These are phyloP conservation scores for Prosapia bicincta DNA, from an alignment of 2,888 invertebrate genomes.

Conservation along the genomic window DNA sequence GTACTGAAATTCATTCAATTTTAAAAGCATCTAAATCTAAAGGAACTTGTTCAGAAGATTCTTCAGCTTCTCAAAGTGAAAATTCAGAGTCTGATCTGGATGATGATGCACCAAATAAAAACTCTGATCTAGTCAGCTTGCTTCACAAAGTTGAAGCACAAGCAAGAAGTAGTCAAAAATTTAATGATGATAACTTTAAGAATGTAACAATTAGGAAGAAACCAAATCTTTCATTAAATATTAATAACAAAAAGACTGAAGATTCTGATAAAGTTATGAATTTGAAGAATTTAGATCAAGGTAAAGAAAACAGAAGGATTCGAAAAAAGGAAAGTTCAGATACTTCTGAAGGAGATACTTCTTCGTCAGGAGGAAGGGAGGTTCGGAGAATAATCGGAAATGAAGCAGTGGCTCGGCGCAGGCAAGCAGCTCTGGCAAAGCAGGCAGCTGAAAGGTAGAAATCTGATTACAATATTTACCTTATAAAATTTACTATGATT, in stretches of 20 bases:
- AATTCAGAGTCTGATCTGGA: slow-evolving; percentile 26
- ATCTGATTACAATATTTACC: no score
- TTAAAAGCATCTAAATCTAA: slow-evolving; percentile 18
- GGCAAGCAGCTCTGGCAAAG: slow-evolving; percentile 50
- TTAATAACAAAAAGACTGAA: slow-evolving; percentile 23
- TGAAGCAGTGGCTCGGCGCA: slow-evolving; percentile 48
- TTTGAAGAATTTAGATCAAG: slow-evolving; percentile 20
- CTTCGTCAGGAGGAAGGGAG: slow-evolving; percentile 61
- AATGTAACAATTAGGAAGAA: slow-evolving; percentile 8
- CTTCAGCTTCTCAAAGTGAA: slow-evolving; percentile 10
- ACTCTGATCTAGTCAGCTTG: slow-evolving; percentile 22
- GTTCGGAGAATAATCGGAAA: slow-evolving; percentile 55
- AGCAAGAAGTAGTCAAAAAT: slow-evolving; percentile 8
- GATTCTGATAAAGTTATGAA: slow-evolving; percentile 23
- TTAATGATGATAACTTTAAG: neutral
- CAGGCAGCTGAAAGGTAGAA: slow-evolving; percentile 38
- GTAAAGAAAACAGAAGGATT: slow-evolving; percentile 13
- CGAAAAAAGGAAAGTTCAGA: slow-evolving; percentile 10
- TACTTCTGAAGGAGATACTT: slow-evolving; percentile 54
- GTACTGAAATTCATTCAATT: slow-evolving; percentile 24
- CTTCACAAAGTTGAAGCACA: slow-evolving; percentile 27
- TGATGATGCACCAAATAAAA: slow-evolving; percentile 20
- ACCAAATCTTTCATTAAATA: neutral
- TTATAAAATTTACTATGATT: no score
- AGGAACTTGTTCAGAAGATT: slow-evolving; percentile 5